Percentiles rank a stretch among this genome's conserved stretches.
phyloP scores from a whole-genome alignment of 2,113 vertebrate species.

The Athene cunicularia region DNA sequence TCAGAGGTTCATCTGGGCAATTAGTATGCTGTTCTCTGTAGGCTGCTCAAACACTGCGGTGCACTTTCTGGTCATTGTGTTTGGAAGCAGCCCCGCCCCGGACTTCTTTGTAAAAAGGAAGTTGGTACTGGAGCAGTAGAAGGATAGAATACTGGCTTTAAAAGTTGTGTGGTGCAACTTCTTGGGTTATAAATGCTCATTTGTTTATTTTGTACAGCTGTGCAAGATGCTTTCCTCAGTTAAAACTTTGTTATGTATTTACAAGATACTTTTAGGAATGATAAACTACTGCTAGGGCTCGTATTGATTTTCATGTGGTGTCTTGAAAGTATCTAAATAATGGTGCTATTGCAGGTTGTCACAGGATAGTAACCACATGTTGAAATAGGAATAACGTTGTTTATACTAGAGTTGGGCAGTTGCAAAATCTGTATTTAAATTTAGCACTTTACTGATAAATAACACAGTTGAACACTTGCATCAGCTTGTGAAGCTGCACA shows the following conservation, averaged over 20 bases:
- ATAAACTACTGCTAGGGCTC: not conserved
- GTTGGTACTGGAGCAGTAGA: not conserved
- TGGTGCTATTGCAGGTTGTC: not conserved
- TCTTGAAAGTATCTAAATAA: not conserved
- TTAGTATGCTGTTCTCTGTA: not conserved
- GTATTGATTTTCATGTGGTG: not conserved
- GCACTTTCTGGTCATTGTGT: not conserved
- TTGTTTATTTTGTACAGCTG: not conserved
- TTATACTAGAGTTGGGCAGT: not conserved
- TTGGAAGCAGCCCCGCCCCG: not conserved
- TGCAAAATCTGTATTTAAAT: constrained; percentile 14
- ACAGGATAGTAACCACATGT: not conserved
- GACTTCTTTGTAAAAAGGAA: not conserved
- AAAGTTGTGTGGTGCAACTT: not conserved
- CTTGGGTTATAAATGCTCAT: not conserved
- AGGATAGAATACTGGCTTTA: not conserved
- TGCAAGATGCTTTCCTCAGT: not conserved
- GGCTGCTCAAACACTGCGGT: not conserved
- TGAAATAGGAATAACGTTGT: not conserved
- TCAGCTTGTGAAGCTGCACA: not conserved
- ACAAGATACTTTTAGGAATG: not conserved
- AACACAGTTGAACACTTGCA: not conserved
- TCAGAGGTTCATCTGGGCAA: not conserved
- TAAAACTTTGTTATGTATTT: not conserved
- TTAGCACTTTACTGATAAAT: constrained; percentile 3